phyloP scores from a whole-genome alignment of 1,140 invertebrate genomes.

The Cydia fagiglandana region DNA sequence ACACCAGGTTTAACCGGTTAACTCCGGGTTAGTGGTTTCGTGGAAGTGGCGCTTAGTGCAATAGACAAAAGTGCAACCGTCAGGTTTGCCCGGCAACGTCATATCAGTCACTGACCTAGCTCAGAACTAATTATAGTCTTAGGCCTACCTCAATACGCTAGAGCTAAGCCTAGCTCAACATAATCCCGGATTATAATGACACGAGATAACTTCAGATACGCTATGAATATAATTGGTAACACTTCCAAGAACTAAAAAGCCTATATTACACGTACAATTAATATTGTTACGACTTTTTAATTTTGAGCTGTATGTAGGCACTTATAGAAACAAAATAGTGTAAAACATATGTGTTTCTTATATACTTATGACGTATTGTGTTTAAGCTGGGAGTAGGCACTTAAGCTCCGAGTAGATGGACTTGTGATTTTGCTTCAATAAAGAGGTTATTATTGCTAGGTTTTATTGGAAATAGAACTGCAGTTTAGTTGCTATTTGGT shows the following conservation, averaged over 20 bases:
- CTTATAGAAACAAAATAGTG: not conserved
- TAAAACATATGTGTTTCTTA: not conserved
- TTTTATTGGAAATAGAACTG: not conserved
- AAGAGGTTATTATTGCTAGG: not conserved
- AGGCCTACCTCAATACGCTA: slow-evolving; percentile 22
- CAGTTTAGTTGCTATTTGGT: not conserved
- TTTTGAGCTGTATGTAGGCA: not conserved
- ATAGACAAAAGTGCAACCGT: too few species aligned
- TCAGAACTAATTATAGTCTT: slow-evolving; percentile 23
- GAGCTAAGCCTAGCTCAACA: slow-evolving; percentile 37
- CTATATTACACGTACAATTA: not conserved
- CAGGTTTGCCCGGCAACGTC: not conserved
- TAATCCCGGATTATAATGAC: slow-evolving; percentile 66
- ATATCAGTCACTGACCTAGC: not conserved
- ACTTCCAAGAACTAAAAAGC: not conserved
- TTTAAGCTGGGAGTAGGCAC: not conserved
- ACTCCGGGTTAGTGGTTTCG: too few species aligned
- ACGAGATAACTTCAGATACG: slow-evolving; percentile 53
- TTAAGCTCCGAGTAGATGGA: not conserved
- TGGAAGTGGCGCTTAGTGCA: too few species aligned
- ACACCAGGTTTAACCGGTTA: too few species aligned
- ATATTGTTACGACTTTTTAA: not conserved
- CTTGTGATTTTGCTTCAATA: not conserved
- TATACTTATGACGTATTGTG: not conserved
- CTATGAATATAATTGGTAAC: slow-evolving; percentile 51